Evolutionary conservation across 2,888 invertebrate species (phyloP).

Genomic region (Parelbella ahira): DNA sequence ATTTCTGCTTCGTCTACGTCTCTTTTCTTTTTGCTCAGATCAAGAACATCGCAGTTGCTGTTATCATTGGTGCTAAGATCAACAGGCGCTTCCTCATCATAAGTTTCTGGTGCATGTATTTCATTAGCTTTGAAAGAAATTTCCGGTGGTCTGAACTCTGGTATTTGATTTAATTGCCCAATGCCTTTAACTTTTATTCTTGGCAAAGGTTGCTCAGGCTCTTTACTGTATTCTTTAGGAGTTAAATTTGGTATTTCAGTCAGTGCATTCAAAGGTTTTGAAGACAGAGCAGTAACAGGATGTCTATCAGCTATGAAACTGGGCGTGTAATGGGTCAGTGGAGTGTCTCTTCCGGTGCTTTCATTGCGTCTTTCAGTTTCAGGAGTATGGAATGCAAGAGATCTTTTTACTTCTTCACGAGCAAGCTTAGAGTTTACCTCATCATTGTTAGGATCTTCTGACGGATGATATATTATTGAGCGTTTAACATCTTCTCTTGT

Average conservation of each 20-base stretch:
- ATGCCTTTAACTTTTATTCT: constrained; percentile 83
- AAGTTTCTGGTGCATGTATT: constrained; percentile 49
- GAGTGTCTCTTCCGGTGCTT: constrained; percentile 61
- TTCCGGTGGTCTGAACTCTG: constrained; percentile 66
- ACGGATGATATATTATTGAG: constrained; percentile 92
- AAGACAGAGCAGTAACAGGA: constrained; percentile 57
- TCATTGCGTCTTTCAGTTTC: constrained; percentile 71
- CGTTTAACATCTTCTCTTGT: constrained; percentile 94
- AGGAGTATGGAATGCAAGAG: constrained; percentile 77
- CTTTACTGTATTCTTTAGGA: constrained; percentile 48
- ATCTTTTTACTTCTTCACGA: constrained; percentile 78
- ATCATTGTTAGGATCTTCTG: constrained; percentile 90
- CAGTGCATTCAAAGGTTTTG: constrained; percentile 39
- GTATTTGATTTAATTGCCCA: constrained; percentile 81
- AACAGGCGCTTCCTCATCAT: constrained; percentile 81
- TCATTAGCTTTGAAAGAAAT: constrained; percentile 55
- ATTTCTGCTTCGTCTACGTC: constrained; percentile 58
- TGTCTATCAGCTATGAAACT: constrained; percentile 71
- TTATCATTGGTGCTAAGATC: constrained; percentile 84
- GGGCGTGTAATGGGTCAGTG: constrained; percentile 66
- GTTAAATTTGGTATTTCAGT: constrained; percentile 49
- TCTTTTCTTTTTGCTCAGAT: constrained; percentile 89
- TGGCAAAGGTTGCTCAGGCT: constrained; percentile 54
- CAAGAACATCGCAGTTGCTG: constrained; percentile 84
- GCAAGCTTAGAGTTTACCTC: constrained; percentile 81